Evolutionary conservation across 1,140 invertebrate genomes (phyloP).

Genomic region (Brachionus paranguensis): DNA sequence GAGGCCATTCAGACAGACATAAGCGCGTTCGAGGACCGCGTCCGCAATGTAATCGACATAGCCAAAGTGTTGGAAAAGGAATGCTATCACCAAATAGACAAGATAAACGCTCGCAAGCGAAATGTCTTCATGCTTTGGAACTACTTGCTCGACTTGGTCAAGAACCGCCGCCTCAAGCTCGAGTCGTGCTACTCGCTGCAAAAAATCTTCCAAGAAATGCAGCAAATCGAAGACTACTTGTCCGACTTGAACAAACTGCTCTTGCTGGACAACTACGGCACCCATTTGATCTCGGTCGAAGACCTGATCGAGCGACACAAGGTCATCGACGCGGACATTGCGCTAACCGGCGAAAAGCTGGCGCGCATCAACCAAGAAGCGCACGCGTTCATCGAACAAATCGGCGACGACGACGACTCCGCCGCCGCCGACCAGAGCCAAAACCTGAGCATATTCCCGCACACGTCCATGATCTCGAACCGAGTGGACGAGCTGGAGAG

Average conservation of each 20-base stretch:
- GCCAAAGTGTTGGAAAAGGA: constrained; percentile 91
- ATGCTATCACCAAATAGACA: constrained; percentile 94
- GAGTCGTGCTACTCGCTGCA: constrained; percentile 69
- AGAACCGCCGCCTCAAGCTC: constrained; percentile 80
- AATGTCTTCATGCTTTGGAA: constrained; percentile 96
- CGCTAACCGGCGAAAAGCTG: constrained; percentile 1
- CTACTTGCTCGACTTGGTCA: constrained; percentile 84
- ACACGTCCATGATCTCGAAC: constrained; percentile 88
- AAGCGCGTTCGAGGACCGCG: constrained; percentile 96
- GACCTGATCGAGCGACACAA: constrained; percentile 96
- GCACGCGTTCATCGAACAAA: neutral
- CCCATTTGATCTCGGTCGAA: constrained; percentile 97
- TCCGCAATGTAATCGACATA: constrained; percentile 94
- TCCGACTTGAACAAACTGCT: constrained; percentile 66
- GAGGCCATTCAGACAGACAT: constrained; percentile 99
- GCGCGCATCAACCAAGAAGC: neutral
- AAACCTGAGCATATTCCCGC: constrained; percentile 62
- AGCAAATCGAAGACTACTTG: constrained; percentile 96
- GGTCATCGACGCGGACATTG: constrained; percentile 54
- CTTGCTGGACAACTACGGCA: constrained; percentile 93
- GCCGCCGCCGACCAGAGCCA: neutral
- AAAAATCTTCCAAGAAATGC: constrained; percentile 92
- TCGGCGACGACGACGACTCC: neutral
- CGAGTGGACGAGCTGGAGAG: constrained; percentile 75
- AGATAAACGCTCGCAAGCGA: constrained; percentile 89